Percentiles rank a stretch among this genome's conserved stretches.
Evolutionary conservation across 2,888 invertebrate genomes (phyloP).

Genomic region (Candidula unifasciata): DNA sequence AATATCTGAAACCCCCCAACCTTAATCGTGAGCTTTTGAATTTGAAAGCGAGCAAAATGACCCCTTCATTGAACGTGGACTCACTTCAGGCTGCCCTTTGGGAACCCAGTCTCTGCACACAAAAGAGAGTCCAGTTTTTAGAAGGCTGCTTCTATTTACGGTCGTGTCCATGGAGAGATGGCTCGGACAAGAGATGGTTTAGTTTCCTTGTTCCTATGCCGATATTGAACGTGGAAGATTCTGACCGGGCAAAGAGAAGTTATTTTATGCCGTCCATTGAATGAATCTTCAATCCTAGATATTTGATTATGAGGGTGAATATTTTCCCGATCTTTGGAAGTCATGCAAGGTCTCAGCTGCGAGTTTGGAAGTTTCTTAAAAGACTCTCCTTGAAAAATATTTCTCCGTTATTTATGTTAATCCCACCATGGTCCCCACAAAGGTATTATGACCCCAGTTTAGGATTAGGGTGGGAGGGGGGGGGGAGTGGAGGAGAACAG

Average conservation of each 20-base stretch:
- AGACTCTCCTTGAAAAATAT: too few relatives aligned
- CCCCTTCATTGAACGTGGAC: constrained; percentile 31
- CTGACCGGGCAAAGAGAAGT: not conserved
- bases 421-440: too few relatives aligned
- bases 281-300: not conserved
- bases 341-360: too few relatives aligned
- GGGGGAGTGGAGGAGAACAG: too few relatives aligned
- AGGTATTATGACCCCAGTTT: too few relatives aligned
- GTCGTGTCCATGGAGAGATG: constrained; percentile 5
- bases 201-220: not conserved
- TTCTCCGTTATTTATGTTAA: too few relatives aligned
- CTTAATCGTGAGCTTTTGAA: constrained; percentile 44
- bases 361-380: too few relatives aligned
- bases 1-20: constrained; percentile 36
- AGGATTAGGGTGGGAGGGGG: too few relatives aligned
- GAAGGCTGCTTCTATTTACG: constrained; percentile 20
- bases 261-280: not conserved
- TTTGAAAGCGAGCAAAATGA: constrained; percentile 46
- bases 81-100: constrained; percentile 24
- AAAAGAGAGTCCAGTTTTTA: constrained; percentile 28
- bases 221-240: not conserved
- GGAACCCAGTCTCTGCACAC: constrained; percentile 26
- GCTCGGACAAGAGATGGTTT: constrained; percentile 25
- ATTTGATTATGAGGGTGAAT: not conserved
- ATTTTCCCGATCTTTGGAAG: not conserved